phyloP scores from a whole-genome alignment of 2,797 vertebrate species.

The Scomberomorus guttatus region DNA sequence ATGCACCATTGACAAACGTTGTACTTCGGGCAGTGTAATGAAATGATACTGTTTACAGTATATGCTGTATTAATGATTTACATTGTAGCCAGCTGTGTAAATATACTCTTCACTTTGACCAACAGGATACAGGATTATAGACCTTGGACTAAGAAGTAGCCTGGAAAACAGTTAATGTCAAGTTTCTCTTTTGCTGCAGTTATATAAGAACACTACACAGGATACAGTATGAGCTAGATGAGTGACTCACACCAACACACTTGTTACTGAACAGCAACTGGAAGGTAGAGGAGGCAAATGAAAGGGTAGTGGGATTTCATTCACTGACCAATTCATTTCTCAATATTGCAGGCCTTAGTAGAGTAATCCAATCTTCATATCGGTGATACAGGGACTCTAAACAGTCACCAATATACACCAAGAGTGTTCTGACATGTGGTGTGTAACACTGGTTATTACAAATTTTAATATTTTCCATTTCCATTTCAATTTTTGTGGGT shows the following conservation, averaged over 20 bases:
- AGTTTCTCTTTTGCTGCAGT: background rate
- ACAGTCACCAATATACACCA: no score
- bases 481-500: no score
- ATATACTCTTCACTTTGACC: background rate
- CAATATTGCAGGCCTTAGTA: background rate
- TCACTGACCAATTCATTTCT: background rate
- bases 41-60: background rate
- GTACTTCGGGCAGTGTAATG: background rate
- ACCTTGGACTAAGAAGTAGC: background rate
- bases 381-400: no score
- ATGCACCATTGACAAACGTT: background rate
- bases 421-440: no score
- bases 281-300: background rate
- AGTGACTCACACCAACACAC: background rate
- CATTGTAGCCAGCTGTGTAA: background rate
- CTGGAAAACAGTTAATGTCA: background rate
- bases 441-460: no score
- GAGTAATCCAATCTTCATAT: background rate
- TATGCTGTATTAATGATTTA: background rate
- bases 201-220: background rate
- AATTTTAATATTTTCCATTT: no score
- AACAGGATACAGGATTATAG: background rate
- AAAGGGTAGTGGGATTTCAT: background rate
- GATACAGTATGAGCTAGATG: background rate
- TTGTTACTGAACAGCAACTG: background rate